Evolutionary conservation across 1,140 invertebrate genomes (phyloP), one percentile per base, ranked within the genome.

Genomic region (Heliconius melpomene): DNA sequence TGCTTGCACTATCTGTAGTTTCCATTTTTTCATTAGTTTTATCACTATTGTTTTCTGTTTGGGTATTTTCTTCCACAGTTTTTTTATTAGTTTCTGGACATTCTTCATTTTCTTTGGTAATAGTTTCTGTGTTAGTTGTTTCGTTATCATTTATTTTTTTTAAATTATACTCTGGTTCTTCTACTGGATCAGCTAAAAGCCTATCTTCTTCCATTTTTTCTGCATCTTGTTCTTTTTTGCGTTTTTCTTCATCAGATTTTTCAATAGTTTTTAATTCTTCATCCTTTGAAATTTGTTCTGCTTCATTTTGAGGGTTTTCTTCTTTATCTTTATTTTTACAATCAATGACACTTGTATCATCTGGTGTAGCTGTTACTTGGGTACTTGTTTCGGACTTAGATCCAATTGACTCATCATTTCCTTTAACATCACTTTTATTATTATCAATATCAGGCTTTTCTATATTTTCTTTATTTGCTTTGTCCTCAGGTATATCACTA

Each of bases 161-260:
- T 52, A 40, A 54, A 54, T 32, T 60, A 29, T 50, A 18, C n/a
- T 77, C 16, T 81, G 20, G 54, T 2, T 74, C 75, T 23, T 83
- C 75, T n/a, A 78, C 78, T 52, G 79, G 60, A 46, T 83, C 82
- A 74, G 75, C 76, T 50, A 81, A 72, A 71, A 79, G 74, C 52
- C 57, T 77, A 40, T 81, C 79, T 81, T 83, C 82, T 46, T 80
- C 79, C 23, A 76, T 71, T 52, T 78, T 74, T 46, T 80, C 81
- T 70, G 66, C 71, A 74, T 75, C 72, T 66, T 74, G n/a, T 78
- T 29, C 40, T 52, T 52, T 54, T 50, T 57, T 77, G 32, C 78
- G 18, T 50, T 75, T 36, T 84, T 75, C 23, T 38, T 76, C 76
- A 75, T 72, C 52, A 50, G n/a, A 29, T 72, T 18, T 80, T 75